These are phyloP conservation scores for Stercorarius parasiticus DNA, from an alignment of 2,113 vertebrate species.

Conservation along the genomic window DNA sequence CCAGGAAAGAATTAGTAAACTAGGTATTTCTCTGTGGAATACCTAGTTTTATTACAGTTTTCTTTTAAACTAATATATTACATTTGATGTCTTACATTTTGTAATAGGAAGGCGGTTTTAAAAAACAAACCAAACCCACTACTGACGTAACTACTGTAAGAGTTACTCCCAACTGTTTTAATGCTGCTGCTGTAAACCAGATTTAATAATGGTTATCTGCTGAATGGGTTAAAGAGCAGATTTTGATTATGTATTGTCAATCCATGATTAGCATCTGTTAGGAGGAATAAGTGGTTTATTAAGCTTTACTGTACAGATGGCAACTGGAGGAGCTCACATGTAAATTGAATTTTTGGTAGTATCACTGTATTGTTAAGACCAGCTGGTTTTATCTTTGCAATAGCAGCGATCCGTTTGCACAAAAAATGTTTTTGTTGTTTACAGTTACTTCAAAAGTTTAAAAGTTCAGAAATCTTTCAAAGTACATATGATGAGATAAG, in stretches of 20 bases:
- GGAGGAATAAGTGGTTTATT: constrained; percentile 67
- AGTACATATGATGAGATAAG: neutral
- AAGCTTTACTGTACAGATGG: constrained; percentile 79
- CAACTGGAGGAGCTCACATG: constrained; percentile 42
- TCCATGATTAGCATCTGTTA: constrained; percentile 27
- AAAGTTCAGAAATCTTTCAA: neutral
- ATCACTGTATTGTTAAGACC: constrained; percentile 56
- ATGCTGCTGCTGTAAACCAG: neutral
- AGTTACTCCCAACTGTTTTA: neutral
- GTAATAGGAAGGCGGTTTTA: neutral
- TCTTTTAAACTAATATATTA: neutral
- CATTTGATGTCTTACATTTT: neutral
- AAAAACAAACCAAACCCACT: neutral
- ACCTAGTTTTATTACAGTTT: neutral
- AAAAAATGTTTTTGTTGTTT: neutral
- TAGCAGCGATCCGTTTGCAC: neutral
- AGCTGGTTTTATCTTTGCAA: constrained; percentile 57
- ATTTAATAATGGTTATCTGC: neutral
- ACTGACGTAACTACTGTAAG: neutral
- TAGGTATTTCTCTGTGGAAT: neutral
- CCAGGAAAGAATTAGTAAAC: neutral
- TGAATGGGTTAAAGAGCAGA: constrained; percentile 26
- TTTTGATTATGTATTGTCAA: constrained; percentile 43
- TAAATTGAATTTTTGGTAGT: constrained; percentile 65
- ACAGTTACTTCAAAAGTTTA: neutral